Evolutionary conservation across 2,113 vertebrate genomes (phyloP), one percentile per base, ranked within the genome.

Genomic region (Anthoscopus minutus): DNA sequence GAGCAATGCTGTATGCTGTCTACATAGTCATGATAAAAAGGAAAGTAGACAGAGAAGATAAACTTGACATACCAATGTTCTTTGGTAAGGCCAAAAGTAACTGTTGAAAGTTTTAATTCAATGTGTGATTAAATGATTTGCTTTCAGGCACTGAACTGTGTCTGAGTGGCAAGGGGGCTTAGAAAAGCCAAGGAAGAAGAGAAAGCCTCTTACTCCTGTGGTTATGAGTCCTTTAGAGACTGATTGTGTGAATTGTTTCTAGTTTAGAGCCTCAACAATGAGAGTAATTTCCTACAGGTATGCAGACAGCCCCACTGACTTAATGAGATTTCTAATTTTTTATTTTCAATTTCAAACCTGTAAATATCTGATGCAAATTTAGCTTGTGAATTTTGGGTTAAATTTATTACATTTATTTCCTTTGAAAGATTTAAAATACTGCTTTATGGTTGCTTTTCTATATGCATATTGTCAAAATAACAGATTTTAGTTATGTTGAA

Each of bases 11-110:
- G 1, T 99, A 99, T 64, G 99, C 99, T 24, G 97, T 99, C 89
- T 99, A 99, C 96, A 99, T 99, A 57, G 99, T 99, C 47, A 99
- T 99, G 99, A 99, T 99, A 96, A 99, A 99, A 96, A 98, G 99
- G 95, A 98, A 99, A 94, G 98, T 99, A 89, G 99, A 99, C 83
- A 98, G 99, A 94, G 99, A 99, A 97, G 99, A 99, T 89, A 99
- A 98, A 91, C 98, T 99, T 23, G 99, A 99, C 97, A 99, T 99
- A 93, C 99, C 99, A 62, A 99, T 99, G 99, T 99, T 99, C 96
- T 99, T 99, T 95, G 99, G 99, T 99, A 97, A 98, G 98, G 86
- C 33, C 86, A 33, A 94, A 48, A 81, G 82, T 88, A 78, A 73
- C 23, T 25, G 2, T 37, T 74, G 23, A 23, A 89, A 18, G 4